These are phyloP conservation scores for Charaxes varanes DNA, from an alignment of 1,140 invertebrate genomes.

Conservation along the genomic window DNA sequence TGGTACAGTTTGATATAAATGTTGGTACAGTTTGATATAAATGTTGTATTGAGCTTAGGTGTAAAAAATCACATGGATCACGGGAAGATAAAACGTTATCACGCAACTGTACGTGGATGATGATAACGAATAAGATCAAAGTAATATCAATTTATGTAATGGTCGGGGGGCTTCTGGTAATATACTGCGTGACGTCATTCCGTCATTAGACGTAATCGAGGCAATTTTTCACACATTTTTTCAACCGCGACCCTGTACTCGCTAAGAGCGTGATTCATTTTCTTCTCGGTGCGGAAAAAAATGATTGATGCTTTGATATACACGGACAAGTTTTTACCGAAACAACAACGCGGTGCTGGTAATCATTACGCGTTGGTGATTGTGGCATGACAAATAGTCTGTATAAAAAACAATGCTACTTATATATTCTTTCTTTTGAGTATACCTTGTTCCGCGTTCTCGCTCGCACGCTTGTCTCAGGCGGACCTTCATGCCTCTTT, in stretches of 20 bases:
- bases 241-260: constrained; percentile 38
- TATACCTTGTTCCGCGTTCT: too few species aligned
- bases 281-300: constrained; percentile 45
- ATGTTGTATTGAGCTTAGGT: too few species aligned
- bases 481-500: too few species aligned
- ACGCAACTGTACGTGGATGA: constrained; percentile 7
- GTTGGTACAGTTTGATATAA: too few species aligned
- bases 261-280: constrained; percentile 58
- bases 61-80: too few species aligned
- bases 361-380: constrained; percentile 33
- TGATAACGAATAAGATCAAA: constrained; percentile 22
- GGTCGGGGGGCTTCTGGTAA: constrained; percentile 33
- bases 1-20: too few species aligned
- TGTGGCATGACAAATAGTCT: constrained; percentile 28
- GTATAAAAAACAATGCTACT: too few species aligned
- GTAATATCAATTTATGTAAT: constrained; percentile 35
- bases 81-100: constrained; percentile 12
- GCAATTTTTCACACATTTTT: constrained; percentile 65
- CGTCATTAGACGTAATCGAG: constrained; percentile 51
- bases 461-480: too few species aligned
- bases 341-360: constrained; percentile 38
- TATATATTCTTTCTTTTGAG: too few species aligned
- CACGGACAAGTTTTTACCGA: constrained; percentile 35
- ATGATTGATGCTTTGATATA: constrained; percentile 58
- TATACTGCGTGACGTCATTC: constrained; percentile 37